These are phyloP conservation scores for Drosophila watanabei DNA, from an alignment of 1,140 invertebrate genomes.

Conservation along the genomic window DNA sequence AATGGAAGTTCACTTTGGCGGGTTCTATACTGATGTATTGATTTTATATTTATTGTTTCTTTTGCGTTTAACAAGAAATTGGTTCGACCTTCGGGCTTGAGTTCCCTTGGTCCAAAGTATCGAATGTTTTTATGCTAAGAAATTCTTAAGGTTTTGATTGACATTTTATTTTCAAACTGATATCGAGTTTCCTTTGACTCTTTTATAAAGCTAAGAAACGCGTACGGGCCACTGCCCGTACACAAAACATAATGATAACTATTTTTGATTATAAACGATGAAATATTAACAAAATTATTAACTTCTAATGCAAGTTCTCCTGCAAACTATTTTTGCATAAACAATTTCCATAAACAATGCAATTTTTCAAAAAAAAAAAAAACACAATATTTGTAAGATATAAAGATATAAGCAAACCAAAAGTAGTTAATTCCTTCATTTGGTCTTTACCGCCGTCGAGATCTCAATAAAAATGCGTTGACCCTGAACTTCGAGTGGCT, in stretches of 20 bases:
- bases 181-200: slow-evolving; percentile 9
- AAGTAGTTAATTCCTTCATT: not conserved
- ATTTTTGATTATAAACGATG: no score
- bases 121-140: slow-evolving; percentile 2
- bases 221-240: slow-evolving; percentile 9
- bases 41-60: slow-evolving; percentile 8
- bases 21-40: slow-evolving; percentile 30
- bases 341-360: not conserved
- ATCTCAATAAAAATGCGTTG: slow-evolving; percentile 14
- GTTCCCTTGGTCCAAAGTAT: slow-evolving; percentile 33
- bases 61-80: slow-evolving; percentile 6
- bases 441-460: slow-evolving; percentile 5
- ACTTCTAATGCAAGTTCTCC: not conserved
- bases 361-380: not conserved
- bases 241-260: slow-evolving; percentile 18
- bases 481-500: slow-evolving; percentile 43
- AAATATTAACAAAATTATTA: no score
- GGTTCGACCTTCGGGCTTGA: slow-evolving; percentile 12
- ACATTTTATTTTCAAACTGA: not conserved
- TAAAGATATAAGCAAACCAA: not conserved
- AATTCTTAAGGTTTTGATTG: slow-evolving; percentile 19
- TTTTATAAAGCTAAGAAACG: not conserved
- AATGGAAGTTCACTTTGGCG: slow-evolving; percentile 22
- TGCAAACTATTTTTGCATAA: no score
- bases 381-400: not conserved